Percentiles rank a stretch among this genome's conserved stretches.
phyloP scores from a whole-genome alignment of 1,140 invertebrate genomes.

The Trichonephila clavipes region DNA sequence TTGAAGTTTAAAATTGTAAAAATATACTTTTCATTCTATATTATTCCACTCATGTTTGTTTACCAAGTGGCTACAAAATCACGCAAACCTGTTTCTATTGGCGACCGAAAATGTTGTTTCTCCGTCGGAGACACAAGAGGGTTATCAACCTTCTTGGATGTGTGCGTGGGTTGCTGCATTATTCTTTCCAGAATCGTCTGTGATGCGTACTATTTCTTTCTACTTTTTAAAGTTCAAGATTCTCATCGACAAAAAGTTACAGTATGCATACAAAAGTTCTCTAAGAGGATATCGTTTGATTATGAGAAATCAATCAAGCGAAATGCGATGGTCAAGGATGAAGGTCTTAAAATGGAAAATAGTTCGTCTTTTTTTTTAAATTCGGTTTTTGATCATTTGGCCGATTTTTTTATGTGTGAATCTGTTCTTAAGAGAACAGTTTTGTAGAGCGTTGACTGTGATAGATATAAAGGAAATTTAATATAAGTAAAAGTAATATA shows the following conservation, averaged over 20 bases:
- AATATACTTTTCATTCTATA: neutral
- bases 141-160: neutral
- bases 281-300: neutral
- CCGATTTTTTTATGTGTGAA: no score
- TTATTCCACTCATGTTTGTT: neutral
- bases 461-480: no score
- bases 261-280: neutral
- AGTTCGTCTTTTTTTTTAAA: neutral
- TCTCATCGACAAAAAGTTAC: neutral
- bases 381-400: no score
- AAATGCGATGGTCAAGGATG: neutral
- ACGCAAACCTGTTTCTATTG: neutral
- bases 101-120: neutral
- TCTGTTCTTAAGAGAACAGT: no score
- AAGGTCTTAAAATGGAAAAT: neutral
- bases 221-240: neutral
- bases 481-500: no score
- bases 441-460: no score
- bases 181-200: neutral
- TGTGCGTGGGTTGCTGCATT: neutral
- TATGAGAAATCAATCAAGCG: neutral
- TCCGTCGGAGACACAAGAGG: neutral
- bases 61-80: neutral
- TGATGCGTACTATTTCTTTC: neutral
- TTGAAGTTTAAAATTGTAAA: no score